phyloP scores from a whole-genome alignment of 2,113 vertebrate species.

The Nipponia nippon region DNA sequence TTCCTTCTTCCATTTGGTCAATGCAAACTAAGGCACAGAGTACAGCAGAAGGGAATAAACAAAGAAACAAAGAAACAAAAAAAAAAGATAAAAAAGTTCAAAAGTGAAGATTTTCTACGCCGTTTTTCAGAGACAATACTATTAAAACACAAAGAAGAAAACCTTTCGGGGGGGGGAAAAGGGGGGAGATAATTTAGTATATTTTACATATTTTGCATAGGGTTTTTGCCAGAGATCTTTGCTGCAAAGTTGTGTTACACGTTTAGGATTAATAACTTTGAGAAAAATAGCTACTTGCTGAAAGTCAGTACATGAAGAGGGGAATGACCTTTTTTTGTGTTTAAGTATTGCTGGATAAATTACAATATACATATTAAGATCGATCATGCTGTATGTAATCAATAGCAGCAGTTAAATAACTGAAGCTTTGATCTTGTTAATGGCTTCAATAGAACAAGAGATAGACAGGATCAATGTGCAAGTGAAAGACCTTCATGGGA shows the following conservation, averaged over 20 bases:
- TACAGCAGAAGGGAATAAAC: background rate
- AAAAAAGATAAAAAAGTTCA: background rate
- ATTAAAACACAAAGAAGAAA: background rate
- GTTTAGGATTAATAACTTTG: background rate
- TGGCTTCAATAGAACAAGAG: background rate
- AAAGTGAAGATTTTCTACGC: background rate
- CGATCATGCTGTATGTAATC: background rate
- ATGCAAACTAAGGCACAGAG: background rate
- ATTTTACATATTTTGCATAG: background rate
- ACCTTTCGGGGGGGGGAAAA: rapidly evolving
- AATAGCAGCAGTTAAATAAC: background rate
- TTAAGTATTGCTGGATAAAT: background rate
- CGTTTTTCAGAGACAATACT: background rate
- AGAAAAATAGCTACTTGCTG: background rate
- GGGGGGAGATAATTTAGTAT: no score
- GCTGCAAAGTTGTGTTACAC: background rate
- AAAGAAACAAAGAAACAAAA: background rate
- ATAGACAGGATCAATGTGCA: background rate
- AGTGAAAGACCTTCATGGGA: background rate
- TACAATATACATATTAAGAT: background rate
- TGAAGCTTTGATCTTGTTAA: background rate
- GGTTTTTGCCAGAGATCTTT: background rate
- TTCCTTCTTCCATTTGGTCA: background rate
- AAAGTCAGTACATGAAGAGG: background rate
- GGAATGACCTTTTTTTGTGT: background rate